Evolutionary conservation across 2,888 invertebrate species (phyloP).

Genomic region (Micoletzkya japonica): DNA sequence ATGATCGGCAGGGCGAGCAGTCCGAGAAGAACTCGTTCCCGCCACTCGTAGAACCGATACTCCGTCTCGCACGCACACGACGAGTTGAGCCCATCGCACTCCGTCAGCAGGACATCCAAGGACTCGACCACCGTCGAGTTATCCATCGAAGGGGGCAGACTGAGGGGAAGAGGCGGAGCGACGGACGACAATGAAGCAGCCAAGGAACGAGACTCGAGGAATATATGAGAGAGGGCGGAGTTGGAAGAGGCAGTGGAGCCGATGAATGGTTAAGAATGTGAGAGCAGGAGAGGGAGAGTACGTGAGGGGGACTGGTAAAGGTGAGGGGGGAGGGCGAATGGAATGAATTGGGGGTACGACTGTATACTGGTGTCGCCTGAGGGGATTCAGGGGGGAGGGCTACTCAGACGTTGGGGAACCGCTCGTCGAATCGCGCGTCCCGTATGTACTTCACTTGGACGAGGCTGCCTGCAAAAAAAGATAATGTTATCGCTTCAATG

Average conservation of each 20-base stretch:
- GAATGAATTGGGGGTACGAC: not conserved
- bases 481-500: too few species aligned
- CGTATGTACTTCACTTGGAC: slow-evolving; percentile 24
- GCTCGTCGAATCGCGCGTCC: slow-evolving; percentile 13
- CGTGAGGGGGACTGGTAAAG: not conserved
- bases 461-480: slow-evolving; percentile 17
- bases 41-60: slow-evolving; percentile 50
- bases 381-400: not conserved
- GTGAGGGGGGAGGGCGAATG: not conserved
- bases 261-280: not conserved
- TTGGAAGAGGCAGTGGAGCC: not conserved
- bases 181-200: not conserved
- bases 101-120: too few species aligned
- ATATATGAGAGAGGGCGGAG: not conserved
- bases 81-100: slow-evolving; percentile 43
- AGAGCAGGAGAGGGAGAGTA: not conserved
- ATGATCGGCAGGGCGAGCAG: slow-evolving; percentile 53
- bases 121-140: not conserved
- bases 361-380: not conserved
- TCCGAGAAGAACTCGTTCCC: slow-evolving; percentile 49
- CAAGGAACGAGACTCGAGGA: not conserved
- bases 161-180: not conserved
- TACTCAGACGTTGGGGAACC: slow-evolving; percentile 3
- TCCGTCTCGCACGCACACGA: slow-evolving; percentile 52
- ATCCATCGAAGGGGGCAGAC: not conserved